Conservation (phyloP, 2,113 vertebrate species). For the Marcusenius ussheri region DNA sequence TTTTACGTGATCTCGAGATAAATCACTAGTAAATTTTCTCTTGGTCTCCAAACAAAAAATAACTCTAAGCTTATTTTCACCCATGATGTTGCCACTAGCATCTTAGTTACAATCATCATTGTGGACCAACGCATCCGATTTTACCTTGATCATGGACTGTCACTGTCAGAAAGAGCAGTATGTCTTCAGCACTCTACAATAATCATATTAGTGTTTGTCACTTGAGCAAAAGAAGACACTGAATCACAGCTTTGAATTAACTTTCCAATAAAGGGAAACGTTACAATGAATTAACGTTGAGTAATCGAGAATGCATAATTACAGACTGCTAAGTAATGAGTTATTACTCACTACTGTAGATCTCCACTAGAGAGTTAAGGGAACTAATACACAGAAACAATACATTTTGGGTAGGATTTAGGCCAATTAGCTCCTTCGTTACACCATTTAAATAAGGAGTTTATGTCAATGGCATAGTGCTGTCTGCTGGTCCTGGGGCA, state of each 20-base stretch:
- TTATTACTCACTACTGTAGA: not conserved
- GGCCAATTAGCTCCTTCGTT: not conserved
- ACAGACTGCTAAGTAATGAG: not conserved
- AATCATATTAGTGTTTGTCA: not conserved
- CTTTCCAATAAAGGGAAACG: not conserved
- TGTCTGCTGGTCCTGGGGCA: not conserved
- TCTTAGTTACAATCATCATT: not conserved
- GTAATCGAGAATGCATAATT: not conserved
- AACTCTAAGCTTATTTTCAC: not conserved
- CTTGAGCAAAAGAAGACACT: not conserved
- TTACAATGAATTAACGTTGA: not conserved
- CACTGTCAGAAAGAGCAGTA: not conserved
- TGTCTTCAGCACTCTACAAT: not conserved
- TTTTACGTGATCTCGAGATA: not conserved
- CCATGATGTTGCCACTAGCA: not conserved
- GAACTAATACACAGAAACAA: not conserved
- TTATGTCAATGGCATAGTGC: not conserved
- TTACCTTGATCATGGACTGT: not conserved
- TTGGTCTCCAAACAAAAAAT: not conserved
- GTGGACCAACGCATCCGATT: not conserved
- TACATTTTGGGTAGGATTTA: not conserved
- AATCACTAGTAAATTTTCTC: not conserved
- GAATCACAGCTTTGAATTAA: not conserved
- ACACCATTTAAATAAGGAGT: not conserved
- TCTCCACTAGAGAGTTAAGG: not conserved